phyloP scores from a whole-genome alignment of 2,797 vertebrate genomes.

The Calcarius lapponicus region DNA sequence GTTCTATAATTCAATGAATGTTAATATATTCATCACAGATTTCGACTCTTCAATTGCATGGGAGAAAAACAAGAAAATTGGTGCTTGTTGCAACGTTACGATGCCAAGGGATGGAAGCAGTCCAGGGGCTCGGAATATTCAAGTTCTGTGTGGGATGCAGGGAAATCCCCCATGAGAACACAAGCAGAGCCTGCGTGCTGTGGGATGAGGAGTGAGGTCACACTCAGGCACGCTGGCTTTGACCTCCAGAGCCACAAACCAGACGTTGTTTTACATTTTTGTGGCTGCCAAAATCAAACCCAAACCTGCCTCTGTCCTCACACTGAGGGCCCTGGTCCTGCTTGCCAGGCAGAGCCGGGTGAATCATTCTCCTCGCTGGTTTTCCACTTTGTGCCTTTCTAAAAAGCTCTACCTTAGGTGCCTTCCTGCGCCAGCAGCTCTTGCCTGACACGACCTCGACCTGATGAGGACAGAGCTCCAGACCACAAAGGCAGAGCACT shows the following conservation, averaged over 20 bases:
- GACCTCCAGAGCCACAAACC: neutral
- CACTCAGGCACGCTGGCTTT: rapidly evolving
- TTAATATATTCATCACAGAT: conserved; percentile 24
- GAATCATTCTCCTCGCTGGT: neutral
- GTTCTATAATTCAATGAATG: conserved; percentile 15
- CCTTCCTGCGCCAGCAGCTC: neutral
- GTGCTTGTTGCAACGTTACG: neutral
- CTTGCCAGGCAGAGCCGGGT: neutral
- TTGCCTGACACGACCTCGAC: conserved; percentile 12
- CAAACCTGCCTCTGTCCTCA: neutral
- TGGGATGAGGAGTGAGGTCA: rapidly evolving
- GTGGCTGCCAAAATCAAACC: neutral
- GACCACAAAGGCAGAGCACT: neutral
- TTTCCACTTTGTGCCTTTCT: neutral
- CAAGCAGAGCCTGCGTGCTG: neutral
- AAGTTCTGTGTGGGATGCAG: neutral
- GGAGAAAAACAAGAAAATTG: neutral
- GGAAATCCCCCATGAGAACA: neutral
- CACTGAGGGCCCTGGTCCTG: neutral
- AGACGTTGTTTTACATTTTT: neutral
- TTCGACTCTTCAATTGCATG: neutral
- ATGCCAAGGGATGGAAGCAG: neutral
- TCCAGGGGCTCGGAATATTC: neutral
- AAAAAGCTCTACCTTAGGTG: neutral
- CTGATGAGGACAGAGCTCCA: neutral